A percentile compares a stretch with the other conserved stretches of the same genome.
Conservation (phyloP, 2,888 invertebrate genomes). For the Falcaria lacertinaria region DNA sequence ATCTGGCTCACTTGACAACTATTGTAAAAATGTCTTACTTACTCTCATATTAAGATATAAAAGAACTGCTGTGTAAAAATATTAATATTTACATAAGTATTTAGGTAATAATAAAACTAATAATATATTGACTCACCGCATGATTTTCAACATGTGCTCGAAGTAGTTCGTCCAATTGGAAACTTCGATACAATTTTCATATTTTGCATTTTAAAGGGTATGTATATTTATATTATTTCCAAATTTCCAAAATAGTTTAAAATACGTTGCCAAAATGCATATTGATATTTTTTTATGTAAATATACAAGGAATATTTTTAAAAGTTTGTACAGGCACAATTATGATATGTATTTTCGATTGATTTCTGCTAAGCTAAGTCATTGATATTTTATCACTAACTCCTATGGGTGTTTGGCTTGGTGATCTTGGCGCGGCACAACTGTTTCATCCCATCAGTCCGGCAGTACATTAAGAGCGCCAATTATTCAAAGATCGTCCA, state of each 20-base stretch:
- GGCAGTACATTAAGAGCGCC: not conserved
- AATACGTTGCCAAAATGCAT: constrained; percentile 28
- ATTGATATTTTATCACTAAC: constrained; percentile 22
- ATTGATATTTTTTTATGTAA: constrained; percentile 29
- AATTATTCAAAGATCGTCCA: constrained; percentile 12
- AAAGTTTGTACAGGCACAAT: constrained; percentile 61
- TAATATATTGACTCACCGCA: no score
- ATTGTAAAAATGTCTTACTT: no score
- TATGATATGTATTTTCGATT: constrained; percentile 71
- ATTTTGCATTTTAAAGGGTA: constrained; percentile 5
- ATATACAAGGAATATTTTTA: constrained; percentile 36
- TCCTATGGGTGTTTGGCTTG: not conserved
- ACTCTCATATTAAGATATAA: no score
- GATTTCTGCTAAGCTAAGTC: constrained; percentile 48
- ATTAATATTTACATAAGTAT: no score
- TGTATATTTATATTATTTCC: constrained; percentile 10
- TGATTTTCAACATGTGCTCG: no score
- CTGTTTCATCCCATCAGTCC: constrained; percentile 10
- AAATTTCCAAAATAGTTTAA: constrained; percentile 25
- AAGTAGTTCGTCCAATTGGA: constrained; percentile 19
- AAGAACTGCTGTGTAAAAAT: no score
- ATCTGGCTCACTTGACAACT: no score
- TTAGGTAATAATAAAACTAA: no score
- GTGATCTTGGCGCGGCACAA: constrained; percentile 9
- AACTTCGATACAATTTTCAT: constrained; percentile 17